Percentiles rank a stretch among this genome's conserved stretches.
phyloP scores from a whole-genome alignment of 2,888 invertebrate genomes.

The Aphodius granarius region DNA sequence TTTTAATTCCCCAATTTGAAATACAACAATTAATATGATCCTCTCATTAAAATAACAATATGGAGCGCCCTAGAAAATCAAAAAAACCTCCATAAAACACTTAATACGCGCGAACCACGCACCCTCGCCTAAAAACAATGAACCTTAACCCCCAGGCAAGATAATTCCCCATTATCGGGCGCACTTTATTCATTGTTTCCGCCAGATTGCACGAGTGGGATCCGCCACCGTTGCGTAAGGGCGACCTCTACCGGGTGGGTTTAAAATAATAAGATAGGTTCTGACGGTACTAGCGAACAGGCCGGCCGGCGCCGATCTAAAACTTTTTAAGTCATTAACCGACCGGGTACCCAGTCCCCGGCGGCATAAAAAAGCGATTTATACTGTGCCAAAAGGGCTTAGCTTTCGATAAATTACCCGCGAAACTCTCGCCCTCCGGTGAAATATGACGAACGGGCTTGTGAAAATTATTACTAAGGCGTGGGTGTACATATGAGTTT shows the following conservation, averaged over 20 bases:
- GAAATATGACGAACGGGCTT: background rate
- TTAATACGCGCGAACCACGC: background rate
- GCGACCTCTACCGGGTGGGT: background rate
- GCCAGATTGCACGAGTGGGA: background rate
- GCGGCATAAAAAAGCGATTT: background rate
- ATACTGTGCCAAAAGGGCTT: background rate
- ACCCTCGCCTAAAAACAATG: background rate
- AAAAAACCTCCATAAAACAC: background rate
- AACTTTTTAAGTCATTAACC: background rate
- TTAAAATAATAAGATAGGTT: background rate
- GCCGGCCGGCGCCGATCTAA: background rate
- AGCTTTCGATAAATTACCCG: background rate
- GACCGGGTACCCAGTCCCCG: background rate
- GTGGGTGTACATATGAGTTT: background rate
- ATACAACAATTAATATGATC: background rate
- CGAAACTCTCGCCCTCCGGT: background rate
- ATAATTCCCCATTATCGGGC: background rate
- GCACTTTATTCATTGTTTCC: background rate
- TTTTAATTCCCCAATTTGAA: background rate
- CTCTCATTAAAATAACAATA: background rate
- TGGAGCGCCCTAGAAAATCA: background rate
- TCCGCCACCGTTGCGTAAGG: background rate
- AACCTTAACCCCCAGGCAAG: background rate
- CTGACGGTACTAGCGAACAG: background rate
- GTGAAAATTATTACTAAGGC: background rate